Evolutionary conservation across 2,797 vertebrate species (phyloP), one percentile per base, ranked within the genome.

Genomic region (Limosa lapponica): DNA sequence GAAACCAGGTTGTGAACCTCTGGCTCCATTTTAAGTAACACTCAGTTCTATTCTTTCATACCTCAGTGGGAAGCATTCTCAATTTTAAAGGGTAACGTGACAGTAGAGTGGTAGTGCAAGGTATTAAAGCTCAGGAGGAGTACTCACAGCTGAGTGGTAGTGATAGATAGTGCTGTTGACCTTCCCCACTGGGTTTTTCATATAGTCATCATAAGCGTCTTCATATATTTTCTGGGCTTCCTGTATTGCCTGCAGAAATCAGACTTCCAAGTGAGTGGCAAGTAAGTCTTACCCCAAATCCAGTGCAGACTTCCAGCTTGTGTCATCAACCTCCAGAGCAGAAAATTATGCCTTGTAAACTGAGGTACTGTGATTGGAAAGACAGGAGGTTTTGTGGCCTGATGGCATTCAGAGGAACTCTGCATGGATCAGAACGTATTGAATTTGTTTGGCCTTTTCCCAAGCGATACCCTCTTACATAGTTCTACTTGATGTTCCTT

Each of bases 161-260:
- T 97, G 97, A 2, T 79, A 51, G 30, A 99, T 96, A 1, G 99
- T 99, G 55, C 90, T 96, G 58, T 98, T 98, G 46, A 84, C 48
- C 74, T 93, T 95, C 37, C 98, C 98, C 22, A 46, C 97, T 8
- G 78, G 88, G 65, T 96, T 97, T 93, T 90, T 98, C 87, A 98
- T 98, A 32, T 95, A 87, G 37, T 96, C 97, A 3, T 97, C 51
- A 32, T 98, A 96, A 36, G 98, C 97, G 58, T 97, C 97, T 55
- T 97, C 98, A 19, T 99, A 99, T 96, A 99, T 99, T 91, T 97
- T 98, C 93, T 99, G 98, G 28, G 99, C 98, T 57, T 99, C 99
- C 28, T 98, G 97, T 34, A 99, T 97, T 87, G 99, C 99, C 99
- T 99, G 96, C 51, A 97, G 80, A 95, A 87, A 95, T 80, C 54